Evolutionary conservation across 2,797 vertebrate species (phyloP).

Genomic region (Masticophis lateralis): DNA sequence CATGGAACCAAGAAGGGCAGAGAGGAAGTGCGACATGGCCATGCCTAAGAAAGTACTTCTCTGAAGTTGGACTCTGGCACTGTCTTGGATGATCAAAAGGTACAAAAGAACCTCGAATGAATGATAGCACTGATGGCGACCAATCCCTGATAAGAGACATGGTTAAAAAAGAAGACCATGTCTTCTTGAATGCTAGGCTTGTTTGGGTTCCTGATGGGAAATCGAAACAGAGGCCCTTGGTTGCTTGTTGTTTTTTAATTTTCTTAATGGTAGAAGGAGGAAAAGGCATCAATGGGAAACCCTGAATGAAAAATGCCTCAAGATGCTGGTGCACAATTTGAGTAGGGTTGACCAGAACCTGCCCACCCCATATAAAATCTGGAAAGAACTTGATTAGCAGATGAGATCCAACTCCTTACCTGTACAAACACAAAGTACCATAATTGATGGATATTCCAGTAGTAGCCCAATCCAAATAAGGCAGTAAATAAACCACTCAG

Average conservation of each 20-base stretch:
- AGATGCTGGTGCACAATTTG: neutral
- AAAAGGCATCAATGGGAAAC: neutral
- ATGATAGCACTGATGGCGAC: neutral
- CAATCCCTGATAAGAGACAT: neutral
- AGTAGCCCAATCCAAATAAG: slow-evolving; percentile 90
- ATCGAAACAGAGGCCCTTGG: neutral
- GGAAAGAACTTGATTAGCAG: neutral
- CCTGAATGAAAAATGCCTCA: neutral
- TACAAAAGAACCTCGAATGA: neutral
- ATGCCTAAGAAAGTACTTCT: neutral
- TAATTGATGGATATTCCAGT: slow-evolving; percentile 88
- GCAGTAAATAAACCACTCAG: slow-evolving; percentile 87
- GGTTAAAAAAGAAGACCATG: neutral
- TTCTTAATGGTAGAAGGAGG: neutral
- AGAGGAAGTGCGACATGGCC: neutral
- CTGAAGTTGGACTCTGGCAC: neutral
- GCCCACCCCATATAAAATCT: neutral
- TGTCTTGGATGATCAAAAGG: neutral
- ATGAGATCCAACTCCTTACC: slow-evolving; percentile 69
- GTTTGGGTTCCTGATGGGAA: neutral
- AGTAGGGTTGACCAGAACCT: neutral
- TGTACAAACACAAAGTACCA: slow-evolving; percentile 90
- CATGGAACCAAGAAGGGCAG: neutral
- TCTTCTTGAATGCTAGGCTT: neutral
- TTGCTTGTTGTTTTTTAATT: neutral